Conservation (phyloP, 2,113 vertebrate species). For the Bufo bufo region DNA sequence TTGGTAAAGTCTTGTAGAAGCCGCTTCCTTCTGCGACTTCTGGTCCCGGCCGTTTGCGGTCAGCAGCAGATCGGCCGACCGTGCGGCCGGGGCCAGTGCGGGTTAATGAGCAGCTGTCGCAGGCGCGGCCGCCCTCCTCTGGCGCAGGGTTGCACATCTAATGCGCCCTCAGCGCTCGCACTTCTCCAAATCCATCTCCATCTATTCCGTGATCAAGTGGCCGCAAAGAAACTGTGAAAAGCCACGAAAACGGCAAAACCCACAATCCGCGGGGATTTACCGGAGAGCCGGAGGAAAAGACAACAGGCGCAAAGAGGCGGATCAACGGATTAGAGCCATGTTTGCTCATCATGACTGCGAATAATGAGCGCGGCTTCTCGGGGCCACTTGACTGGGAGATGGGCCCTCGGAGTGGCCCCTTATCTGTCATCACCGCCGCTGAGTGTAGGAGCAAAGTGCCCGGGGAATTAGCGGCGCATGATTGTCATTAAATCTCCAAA, state of each 20-base stretch:
- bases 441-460: constrained; percentile 72
- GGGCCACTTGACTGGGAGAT: constrained; percentile 87
- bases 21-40: no score
- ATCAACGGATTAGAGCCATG: constrained; percentile 98
- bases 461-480: constrained; percentile 75
- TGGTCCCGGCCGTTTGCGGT: no score
- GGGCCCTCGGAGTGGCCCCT: constrained; percentile 79
- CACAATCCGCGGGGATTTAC: constrained; percentile 84
- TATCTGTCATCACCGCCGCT: constrained; percentile 75
- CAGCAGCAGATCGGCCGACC: no score
- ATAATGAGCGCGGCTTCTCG: constrained; percentile 87
- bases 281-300: constrained; percentile 82
- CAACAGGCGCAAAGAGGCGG: constrained; percentile 83
- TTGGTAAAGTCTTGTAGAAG: no score
- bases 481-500: constrained; percentile 72
- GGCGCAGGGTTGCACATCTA: not conserved
- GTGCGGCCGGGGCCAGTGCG: no score
- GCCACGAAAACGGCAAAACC: constrained; percentile 82
- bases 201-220: constrained; percentile 85
- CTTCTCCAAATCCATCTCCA: constrained; percentile 64
- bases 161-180: constrained; percentile 28
- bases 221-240: constrained; percentile 68
- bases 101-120: not conserved
- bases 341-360: constrained; percentile 98
- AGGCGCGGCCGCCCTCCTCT: no score